Evolutionary conservation across 1,140 invertebrate species (phyloP), one percentile per base, ranked within the genome.

Genomic region (Tetramorium parvispinum): DNA sequence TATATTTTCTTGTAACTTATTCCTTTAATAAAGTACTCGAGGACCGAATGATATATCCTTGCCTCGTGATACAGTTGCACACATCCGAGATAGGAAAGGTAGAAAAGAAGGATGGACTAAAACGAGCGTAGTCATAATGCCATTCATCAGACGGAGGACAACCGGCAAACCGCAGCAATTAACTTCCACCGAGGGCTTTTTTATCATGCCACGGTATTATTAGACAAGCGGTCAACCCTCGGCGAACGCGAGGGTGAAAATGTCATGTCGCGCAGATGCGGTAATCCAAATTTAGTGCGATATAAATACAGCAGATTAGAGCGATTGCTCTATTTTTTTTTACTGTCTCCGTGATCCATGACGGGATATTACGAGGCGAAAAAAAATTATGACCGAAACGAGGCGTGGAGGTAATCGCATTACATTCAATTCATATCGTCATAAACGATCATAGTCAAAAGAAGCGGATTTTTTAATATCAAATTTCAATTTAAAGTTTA

Each of bases 101-200:
- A 55, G 40, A 27, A 86, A 81, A 71, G 27, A 82, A 86, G 55
- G 43, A 87, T 59, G 75, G 11, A 78, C 71, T 87, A 70, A 91
- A 89, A 86, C 61, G 79, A 78, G 68, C 89, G 63, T 88, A 70
- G 87, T 90, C 81, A 87, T 77, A 83, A 83, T 43, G 71, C 70
- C 89, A 89, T 91, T 88, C 86, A 91, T 91, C 88, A 88, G 70
- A n/a, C 43, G 37, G 46, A 63, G 71, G 78, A 91, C 89, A 91
- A 86, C 55, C 77, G 75, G 89, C 88, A 89, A 91, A 88, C 88
- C 88, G 73, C 61, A 73, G 63, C 88, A 88, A 91, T 91, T 91
- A 91, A 91, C 88, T 89, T 91, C 76, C 78, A 68, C 37, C 43
- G 85, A 71, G 76, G 61, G 75, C 27, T 85, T 82, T 85, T 86